Evolutionary conservation across 1,140 invertebrate genomes (phyloP), one percentile per base, ranked within the genome.

Genomic region (Heliconius congener): DNA sequence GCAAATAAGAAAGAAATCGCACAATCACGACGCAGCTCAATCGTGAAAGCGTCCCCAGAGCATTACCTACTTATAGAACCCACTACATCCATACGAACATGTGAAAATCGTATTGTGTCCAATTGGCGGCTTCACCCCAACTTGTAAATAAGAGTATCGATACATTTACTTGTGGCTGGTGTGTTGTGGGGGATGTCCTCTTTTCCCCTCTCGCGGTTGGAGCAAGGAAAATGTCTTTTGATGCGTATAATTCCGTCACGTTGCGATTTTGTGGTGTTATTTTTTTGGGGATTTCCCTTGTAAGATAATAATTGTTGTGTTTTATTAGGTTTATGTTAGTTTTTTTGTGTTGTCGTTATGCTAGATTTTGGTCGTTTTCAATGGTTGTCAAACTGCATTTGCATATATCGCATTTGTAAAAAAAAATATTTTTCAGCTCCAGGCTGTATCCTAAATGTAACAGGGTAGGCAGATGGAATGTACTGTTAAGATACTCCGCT

Each of bases 81-180:
- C 76, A 84, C 79, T 78, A 80, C 80, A 86, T 84, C 76, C 81
- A 83, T 87, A 87, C 80, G 82, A 80, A 86, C 84, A 84, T 82
- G 82, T 81, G 81, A 72, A 82, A 84, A 84, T 88, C 83, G 85
- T 78, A 85, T 83, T 83, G 86, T 83, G 79, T 77, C 74, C 75
- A 84, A 84, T 87, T 85, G 83, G 73, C 82, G 73, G 78, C 50
- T 81, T 76, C 78, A 70, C 82, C 82, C 82, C 52, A 74, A 71
- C n/a, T 75, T 78, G 82, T 82, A 85, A 85, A 85, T 85, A 85
- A 85, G 76, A 85, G 66, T 46, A 79, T 82, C 82, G 81, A 87
- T 83, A 85, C 83, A 85, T 88, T 84, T 82, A 86, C 85, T 87
- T 86, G 77, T 83, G 82, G 82, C 77, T 74, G 72, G 77, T 66